A percentile compares a stretch with the other conserved stretches of the same genome.
These are phyloP conservation scores for Telmatherina bonti DNA, from an alignment of 2,797 vertebrate species.

Conservation along the genomic window DNA sequence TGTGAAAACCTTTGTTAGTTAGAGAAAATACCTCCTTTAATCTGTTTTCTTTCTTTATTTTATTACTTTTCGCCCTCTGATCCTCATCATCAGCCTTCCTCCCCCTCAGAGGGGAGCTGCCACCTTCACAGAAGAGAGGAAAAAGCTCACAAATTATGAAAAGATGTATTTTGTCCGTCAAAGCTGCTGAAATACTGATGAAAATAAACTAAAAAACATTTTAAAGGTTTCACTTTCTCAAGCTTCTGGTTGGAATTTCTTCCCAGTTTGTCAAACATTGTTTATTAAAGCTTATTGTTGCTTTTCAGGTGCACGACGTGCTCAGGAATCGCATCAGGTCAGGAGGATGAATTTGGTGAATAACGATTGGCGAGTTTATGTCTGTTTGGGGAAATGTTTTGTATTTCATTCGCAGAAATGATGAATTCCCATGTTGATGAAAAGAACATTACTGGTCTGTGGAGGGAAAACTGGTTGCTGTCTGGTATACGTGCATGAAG, in stretches of 20 bases:
- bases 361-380: too few relatives aligned
- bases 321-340: too few relatives aligned
- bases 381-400: too few relatives aligned
- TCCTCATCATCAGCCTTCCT: slow-evolving; percentile 12
- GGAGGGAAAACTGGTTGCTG: too few relatives aligned
- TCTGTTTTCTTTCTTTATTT: not conserved
- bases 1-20: not conserved
- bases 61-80: too few relatives aligned
- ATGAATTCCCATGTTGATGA: too few relatives aligned
- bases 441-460: too few relatives aligned
- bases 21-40: not conserved
- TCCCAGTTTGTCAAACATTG: not conserved
- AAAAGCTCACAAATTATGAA: slow-evolving; percentile 45
- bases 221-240: slow-evolving; percentile 25
- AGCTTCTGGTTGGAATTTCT: slow-evolving; percentile 11
- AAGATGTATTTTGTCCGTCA: slow-evolving; percentile 74
- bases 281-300: too few relatives aligned
- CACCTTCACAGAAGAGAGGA: slow-evolving; percentile 32
- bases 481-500: too few relatives aligned
- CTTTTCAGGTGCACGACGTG: not conserved
- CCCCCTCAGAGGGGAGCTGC: slow-evolving; percentile 6
- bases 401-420: too few relatives aligned
- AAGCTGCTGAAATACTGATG: slow-evolving; percentile 80
- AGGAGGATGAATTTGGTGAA: too few relatives aligned
- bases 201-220: slow-evolving; percentile 64